These are phyloP conservation scores for Scaptomyza montana DNA, from an alignment of 1,140 invertebrate genomes.

Conservation along the genomic window DNA sequence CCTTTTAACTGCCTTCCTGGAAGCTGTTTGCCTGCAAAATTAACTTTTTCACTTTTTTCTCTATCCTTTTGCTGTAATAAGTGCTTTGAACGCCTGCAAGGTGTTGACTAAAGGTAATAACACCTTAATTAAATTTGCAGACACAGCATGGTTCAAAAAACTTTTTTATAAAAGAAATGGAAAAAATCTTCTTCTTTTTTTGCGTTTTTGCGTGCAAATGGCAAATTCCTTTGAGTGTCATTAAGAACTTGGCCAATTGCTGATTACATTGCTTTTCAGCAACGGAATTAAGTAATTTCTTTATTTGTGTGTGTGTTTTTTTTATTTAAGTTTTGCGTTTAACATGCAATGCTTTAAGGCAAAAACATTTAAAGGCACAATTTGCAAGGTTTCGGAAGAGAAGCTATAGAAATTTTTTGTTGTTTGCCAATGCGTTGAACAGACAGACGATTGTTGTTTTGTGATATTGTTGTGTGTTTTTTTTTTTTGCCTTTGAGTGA, in stretches of 20 bases:
- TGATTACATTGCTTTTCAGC: constrained; percentile 64
- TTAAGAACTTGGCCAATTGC: constrained; percentile 60
- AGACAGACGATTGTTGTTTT: constrained; percentile 6
- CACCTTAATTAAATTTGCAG: constrained; percentile 79
- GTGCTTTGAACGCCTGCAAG: constrained; percentile 61
- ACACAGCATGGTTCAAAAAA: constrained; percentile 13
- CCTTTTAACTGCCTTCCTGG: constrained; percentile 57
- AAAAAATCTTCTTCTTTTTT: constrained; percentile 27
- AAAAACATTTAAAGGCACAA: neutral
- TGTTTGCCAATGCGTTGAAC: constrained; percentile 13
- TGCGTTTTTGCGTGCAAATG: constrained; percentile 49
- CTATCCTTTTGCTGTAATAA: neutral
- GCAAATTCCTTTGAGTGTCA: constrained; percentile 52
- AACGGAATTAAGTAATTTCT: constrained; percentile 73
- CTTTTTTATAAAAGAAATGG: neutral
- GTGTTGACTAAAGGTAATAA: constrained; percentile 76
- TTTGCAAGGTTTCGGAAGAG: constrained; percentile 39
- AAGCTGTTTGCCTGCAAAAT: constrained; percentile 52
- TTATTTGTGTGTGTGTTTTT: constrained; percentile 10
- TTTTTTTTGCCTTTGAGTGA: neutral
- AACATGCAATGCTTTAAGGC: constrained; percentile 52
- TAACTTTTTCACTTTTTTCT: constrained; percentile 51
- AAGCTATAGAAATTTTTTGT: constrained; percentile 47
- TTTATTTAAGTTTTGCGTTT: constrained; percentile 49
- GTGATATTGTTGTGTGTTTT: neutral